Evolutionary conservation across 2,888 invertebrate species (phyloP).

Genomic region (Eucriotettix oculatus): DNA sequence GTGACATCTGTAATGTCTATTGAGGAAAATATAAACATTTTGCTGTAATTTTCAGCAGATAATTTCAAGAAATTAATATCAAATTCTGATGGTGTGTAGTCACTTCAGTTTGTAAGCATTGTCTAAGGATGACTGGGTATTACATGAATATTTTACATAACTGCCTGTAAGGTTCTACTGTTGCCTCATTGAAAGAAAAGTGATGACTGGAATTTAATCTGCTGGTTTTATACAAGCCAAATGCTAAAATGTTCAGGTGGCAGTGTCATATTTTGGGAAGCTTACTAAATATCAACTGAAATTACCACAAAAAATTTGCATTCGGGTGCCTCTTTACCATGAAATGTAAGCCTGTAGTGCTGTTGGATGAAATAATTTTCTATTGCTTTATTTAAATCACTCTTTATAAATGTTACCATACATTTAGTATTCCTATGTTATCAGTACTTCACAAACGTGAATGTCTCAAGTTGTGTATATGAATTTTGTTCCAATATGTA

Average conservation of each 20-base stretch:
- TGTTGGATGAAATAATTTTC: background rate
- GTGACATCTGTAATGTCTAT: background rate
- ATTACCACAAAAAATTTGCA: background rate
- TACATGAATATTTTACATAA: no score
- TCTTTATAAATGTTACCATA: no score
- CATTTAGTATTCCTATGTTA: no score
- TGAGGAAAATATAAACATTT: background rate
- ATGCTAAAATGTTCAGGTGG: background rate
- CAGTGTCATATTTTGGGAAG: background rate
- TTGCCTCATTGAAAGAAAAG: no score
- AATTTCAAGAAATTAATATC: background rate
- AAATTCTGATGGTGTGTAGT: background rate
- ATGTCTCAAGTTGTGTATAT: no score
- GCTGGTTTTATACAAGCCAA: background rate
- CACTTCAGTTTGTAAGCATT: background rate
- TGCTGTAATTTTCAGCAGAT: background rate
- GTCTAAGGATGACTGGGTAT: no score
- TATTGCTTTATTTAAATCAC: background rate
- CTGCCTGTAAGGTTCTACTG: no score
- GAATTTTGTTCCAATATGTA: no score
- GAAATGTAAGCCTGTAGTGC: background rate
- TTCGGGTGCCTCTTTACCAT: background rate
- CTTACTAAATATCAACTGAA: no score
- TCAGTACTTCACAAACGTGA: no score
- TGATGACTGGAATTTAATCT: background rate